These are phyloP conservation scores for Hetaerina titia DNA, from an alignment of 2,888 invertebrate species.

Conservation along the genomic window DNA sequence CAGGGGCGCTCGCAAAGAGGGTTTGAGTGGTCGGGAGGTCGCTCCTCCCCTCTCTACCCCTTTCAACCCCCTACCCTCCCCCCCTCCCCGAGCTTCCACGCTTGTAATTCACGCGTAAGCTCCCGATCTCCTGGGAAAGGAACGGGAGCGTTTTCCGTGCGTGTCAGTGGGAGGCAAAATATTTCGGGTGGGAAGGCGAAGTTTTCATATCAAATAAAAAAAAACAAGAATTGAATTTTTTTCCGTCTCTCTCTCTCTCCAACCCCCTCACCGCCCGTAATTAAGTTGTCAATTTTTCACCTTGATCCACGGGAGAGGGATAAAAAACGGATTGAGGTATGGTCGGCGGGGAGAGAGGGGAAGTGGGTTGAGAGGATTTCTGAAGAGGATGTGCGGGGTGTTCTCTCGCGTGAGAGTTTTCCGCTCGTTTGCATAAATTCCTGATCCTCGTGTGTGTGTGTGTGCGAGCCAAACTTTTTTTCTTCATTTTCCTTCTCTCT, in stretches of 20 bases:
- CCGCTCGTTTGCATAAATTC: conserved; percentile 32
- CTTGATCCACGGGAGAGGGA: background rate
- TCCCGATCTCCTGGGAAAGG: background rate
- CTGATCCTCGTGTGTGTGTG: conserved; percentile 1
- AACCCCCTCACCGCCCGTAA: background rate
- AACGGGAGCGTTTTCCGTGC: background rate
- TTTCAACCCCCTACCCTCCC: background rate
- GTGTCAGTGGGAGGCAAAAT: background rate
- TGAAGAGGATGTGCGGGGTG: background rate
- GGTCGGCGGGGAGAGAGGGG: background rate
- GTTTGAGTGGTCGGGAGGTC: background rate
- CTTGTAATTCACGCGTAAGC: conserved; percentile 15
- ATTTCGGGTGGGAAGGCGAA: background rate
- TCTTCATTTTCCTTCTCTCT: background rate
- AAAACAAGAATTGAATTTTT: background rate
- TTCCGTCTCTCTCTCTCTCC: background rate
- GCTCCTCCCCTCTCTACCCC: background rate
- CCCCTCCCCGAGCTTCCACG: background rate
- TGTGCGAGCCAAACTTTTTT: background rate
- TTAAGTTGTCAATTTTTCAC: background rate
- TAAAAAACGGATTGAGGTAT: background rate
- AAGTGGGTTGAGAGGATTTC: background rate
- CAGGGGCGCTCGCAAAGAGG: background rate
- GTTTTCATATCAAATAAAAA: background rate
- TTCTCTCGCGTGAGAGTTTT: background rate